phyloP scores from a whole-genome alignment of 2,888 invertebrate genomes.

The Meloe dianella region DNA sequence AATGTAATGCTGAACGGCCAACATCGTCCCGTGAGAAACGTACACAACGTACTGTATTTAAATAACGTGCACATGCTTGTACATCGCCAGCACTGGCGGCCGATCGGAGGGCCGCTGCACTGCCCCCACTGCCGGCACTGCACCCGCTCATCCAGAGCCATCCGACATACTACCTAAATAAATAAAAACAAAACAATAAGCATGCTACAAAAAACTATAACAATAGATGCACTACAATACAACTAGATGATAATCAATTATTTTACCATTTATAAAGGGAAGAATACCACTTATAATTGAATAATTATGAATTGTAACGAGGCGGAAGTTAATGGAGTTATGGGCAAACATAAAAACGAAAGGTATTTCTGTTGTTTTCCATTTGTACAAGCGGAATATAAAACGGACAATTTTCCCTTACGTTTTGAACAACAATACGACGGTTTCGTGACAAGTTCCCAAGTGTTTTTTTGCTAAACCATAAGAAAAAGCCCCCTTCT shows the following conservation, averaged over 20 bases:
- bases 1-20: constrained; percentile 56
- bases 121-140: constrained; percentile 51
- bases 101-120: constrained; percentile 53
- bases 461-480: not conserved
- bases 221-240: too few species aligned
- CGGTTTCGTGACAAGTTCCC: constrained; percentile 2
- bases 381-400: not conserved
- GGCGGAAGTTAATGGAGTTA: not conserved
- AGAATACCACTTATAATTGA: not conserved
- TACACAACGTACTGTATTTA: constrained; percentile 52
- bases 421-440: constrained; percentile 1
- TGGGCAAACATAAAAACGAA: not conserved
- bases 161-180: constrained; percentile 55
- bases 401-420: not conserved
- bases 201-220: not conserved
- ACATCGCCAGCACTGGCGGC: constrained; percentile 57
- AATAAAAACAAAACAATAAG: constrained; percentile 12
- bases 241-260: too few species aligned
- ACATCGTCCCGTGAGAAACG: constrained; percentile 57
- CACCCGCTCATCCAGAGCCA: constrained; percentile 56
- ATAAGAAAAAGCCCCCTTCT: too few species aligned
- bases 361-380: too few species aligned
- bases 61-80: constrained; percentile 50
- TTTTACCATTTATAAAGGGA: too few species aligned
- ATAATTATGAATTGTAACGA: not conserved